Conservation (phyloP, 2,797 vertebrate genomes). For the Pachyuromys duprasi region DNA sequence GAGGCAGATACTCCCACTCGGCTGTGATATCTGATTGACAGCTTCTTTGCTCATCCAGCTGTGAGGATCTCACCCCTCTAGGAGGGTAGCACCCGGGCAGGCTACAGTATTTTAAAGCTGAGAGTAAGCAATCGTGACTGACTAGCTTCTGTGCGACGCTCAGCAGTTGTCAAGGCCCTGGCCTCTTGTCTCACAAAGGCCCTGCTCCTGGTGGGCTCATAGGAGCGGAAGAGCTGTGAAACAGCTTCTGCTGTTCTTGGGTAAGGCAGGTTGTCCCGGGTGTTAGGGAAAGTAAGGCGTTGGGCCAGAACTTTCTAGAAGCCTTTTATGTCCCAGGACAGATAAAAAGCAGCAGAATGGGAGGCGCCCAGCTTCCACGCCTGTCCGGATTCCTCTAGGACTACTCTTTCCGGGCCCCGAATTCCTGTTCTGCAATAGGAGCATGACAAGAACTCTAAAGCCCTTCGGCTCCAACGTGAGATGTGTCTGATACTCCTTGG, state of each 20-base stretch:
- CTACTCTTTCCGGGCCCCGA: neutral
- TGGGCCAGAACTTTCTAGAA: slow-evolving; percentile 10
- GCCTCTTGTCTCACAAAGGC: neutral
- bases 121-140: neutral
- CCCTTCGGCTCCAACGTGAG: neutral
- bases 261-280: neutral
- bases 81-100: neutral
- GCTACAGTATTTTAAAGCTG: neutral
- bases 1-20: neutral
- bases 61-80: neutral
- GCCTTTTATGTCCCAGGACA: neutral
- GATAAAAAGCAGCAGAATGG: neutral
- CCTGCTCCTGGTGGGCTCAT: neutral
- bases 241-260: neutral
- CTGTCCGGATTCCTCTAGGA: neutral
- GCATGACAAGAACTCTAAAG: neutral
- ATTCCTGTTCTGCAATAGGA: neutral
- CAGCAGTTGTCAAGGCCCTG: neutral
- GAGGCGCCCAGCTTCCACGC: neutral
- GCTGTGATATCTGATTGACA: neutral
- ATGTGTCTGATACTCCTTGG: neutral
- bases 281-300: slow-evolving; percentile 35
- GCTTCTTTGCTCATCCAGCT: neutral
- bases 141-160: neutral
- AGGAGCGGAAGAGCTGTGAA: neutral